Percentiles rank a stretch among this genome's conserved stretches.
phyloP scores from a whole-genome alignment of 2,888 invertebrate genomes.

The Hyalella azteca region DNA sequence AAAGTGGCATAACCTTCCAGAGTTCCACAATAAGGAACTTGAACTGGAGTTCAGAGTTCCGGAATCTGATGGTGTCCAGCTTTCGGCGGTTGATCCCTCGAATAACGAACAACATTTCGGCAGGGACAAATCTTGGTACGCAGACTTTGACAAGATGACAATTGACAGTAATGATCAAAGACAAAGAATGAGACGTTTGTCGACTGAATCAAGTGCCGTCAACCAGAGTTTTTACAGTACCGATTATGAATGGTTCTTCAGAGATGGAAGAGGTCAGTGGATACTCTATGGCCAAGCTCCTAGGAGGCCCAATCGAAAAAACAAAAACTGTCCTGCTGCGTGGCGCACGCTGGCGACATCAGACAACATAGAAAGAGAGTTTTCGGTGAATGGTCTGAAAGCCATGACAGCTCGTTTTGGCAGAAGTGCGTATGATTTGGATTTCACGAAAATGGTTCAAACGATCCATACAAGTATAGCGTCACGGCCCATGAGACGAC shows the following conservation, averaged over 20 bases:
- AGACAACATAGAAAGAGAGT: background rate
- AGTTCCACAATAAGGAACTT: background rate
- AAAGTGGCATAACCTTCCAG: conserved; percentile 15
- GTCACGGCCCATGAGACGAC: conserved; percentile 41
- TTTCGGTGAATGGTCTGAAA: background rate
- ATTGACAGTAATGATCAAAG: background rate
- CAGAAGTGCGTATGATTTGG: conserved; percentile 12
- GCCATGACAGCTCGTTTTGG: background rate
- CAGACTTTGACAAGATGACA: conserved; percentile 6
- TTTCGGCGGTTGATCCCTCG: background rate
- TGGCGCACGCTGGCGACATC: background rate
- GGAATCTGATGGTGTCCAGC: background rate
- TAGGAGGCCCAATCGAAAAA: background rate
- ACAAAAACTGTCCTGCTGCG: background rate
- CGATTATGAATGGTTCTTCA: conserved; percentile 14
- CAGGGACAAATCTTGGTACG: background rate
- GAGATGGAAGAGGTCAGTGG: background rate
- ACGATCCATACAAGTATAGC: conserved; percentile 43
- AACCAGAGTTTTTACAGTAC: background rate
- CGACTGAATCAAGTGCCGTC: background rate
- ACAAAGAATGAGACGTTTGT: background rate
- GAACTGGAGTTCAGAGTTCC: background rate
- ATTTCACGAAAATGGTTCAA: conserved; percentile 43
- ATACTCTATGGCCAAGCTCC: background rate
- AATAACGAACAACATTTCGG: background rate